Conservation (phyloP, 2,888 invertebrate species). For the Phasia obesa region DNA sequence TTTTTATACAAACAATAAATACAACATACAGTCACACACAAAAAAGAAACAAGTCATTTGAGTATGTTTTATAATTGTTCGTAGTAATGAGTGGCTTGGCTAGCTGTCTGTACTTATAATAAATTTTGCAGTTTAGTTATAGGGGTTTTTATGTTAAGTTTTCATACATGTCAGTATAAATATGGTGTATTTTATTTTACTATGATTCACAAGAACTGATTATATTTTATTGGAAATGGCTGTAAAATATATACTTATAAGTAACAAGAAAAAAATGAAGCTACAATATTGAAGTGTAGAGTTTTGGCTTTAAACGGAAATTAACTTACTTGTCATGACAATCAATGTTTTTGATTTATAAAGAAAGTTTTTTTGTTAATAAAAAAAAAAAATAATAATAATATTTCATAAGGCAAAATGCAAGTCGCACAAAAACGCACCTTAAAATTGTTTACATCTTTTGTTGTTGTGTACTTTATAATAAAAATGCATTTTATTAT, state of each 20-base stretch:
- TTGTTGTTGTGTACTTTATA: background rate
- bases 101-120: constrained; percentile 4
- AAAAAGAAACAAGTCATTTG: background rate
- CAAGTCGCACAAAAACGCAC: constrained; percentile 28
- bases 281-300: background rate
- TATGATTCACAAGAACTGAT: constrained; percentile 62
- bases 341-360: constrained; percentile 55
- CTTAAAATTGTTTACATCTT: constrained; percentile 34
- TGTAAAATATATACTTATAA: background rate
- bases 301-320: constrained; percentile 59
- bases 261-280: background rate
- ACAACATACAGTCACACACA: background rate
- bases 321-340: constrained; percentile 65
- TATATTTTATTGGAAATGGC: constrained; percentile 30
- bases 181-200: constrained; percentile 29
- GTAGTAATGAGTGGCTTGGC: background rate
- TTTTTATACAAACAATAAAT: constrained; percentile 19
- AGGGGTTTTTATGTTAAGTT: too few relatives aligned
- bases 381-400: background rate
- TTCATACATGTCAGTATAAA: background rate
- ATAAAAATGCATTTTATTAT: constrained; percentile 22
- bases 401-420: background rate
- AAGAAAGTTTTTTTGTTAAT: constrained; percentile 46
- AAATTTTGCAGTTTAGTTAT: constrained; percentile 2
- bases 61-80: constrained; percentile 31